phyloP scores from a whole-genome alignment of 92 coral and sea anemone species.

The Palythoa caribaeorum region DNA sequence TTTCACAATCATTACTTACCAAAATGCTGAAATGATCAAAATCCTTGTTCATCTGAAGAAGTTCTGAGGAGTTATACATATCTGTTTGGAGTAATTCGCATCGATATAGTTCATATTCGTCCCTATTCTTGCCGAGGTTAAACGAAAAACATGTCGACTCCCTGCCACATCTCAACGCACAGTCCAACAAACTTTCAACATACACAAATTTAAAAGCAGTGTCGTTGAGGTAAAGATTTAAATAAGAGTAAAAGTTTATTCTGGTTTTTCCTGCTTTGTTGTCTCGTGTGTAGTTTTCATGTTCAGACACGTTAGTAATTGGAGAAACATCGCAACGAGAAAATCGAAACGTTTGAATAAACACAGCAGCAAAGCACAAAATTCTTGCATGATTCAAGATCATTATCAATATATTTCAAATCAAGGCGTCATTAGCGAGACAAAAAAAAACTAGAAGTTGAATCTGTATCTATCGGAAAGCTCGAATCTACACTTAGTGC shows the following conservation, averaged over 20 bases:
- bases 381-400: background rate
- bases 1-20: conserved; percentile 20
- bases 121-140: conserved; percentile 3
- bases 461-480: background rate
- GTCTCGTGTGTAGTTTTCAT: conserved; percentile 4
- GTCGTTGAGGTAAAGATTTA: conserved; percentile 18
- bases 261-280: background rate
- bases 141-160: conserved; percentile 16
- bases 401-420: background rate
- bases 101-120: background rate
- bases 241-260: background rate
- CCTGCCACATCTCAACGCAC: conserved; percentile 1
- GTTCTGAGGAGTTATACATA: conserved; percentile 27
- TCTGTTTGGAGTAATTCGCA: conserved; percentile 39
- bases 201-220: background rate
- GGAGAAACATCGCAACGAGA: background rate
- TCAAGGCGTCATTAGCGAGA: too few relatives aligned
- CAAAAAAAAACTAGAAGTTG: background rate
- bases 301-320: background rate
- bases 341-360: background rate
- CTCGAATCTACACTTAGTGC: background rate
- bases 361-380: background rate
- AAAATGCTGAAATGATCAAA: conserved; percentile 36
- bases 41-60: conserved; percentile 6
- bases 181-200: conserved; percentile 18